Base-by-base conservation (phyloP, 2,888 invertebrate genomes). In the Dysmachus trigonus region DNA sequence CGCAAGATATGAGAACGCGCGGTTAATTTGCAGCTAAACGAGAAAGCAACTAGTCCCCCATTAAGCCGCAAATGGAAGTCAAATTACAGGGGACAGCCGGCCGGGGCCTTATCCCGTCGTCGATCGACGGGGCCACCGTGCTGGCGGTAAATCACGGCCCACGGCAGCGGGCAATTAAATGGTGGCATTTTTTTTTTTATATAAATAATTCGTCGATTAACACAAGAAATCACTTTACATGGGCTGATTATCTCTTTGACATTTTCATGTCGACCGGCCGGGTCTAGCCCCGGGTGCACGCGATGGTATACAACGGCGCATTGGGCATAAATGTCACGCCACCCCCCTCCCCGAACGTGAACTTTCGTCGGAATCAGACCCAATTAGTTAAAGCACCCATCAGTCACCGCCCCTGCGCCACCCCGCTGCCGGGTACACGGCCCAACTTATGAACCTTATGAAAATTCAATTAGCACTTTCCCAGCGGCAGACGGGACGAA, bases 391-490 rank as follows among this genome's bases (percentile, higher is more conserved):
- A 72, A 41, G 38, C 72, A 71, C 72, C 51, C 72, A 83, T 72
- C 81, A 53, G 8, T 72, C 83, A 71, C n/a, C 27, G 41, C 71
- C 33, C 72, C 30, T 15, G 27, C 38, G 10, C 27, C 1, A n/a
- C 41, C 10, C 62, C 62, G 62, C 22, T 5, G n/a, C 51, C 47
- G 35, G 83, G 22, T 10, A 31, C 18, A 35, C 10, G 82, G 27
- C 33, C 51, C 47, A 85, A 85, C 62, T 79, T 76, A 76, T 83
- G 85, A 84, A 74, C 38, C 76, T 62, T 81, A 82, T 81, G 72
- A 85, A 86, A 87, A 86, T 87, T 87, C 87, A 87, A 87, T 87
- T 87, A 87, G 86, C 86, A 87, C 87, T 86, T 83, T 85, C 85
- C 86, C 87, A 79, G 73, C 27, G 27, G 72, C 62, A 41, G 41